phyloP scores from a whole-genome alignment of 2,113 vertebrate species.

The Engraulis encrasicolus region DNA sequence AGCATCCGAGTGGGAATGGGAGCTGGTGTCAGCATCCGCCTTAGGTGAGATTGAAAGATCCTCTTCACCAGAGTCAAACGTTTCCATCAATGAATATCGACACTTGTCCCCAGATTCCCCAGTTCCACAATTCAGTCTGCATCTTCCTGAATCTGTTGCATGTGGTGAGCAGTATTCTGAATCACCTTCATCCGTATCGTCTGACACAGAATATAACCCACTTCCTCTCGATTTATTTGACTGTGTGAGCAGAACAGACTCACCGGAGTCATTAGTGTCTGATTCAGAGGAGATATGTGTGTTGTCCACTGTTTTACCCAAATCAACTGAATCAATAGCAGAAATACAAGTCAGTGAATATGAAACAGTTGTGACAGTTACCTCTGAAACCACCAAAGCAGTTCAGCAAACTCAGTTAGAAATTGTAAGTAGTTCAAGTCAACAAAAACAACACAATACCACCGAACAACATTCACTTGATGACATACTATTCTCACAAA shows the following conservation, averaged over 20 bases:
- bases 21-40: conserved; percentile 10
- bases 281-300: neutral
- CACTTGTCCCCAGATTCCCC: conserved; percentile 45
- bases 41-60: conserved; percentile 43
- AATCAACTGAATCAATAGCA: neutral
- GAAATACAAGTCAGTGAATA: neutral
- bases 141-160: conserved; percentile 39
- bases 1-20: conserved; percentile 46
- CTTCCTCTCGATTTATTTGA: conserved; percentile 4
- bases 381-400: neutral
- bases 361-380: neutral
- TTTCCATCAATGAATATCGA: conserved; percentile 40
- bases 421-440: neutral
- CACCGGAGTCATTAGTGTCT: conserved; percentile 26
- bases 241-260: conserved; percentile 18
- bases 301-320: neutral
- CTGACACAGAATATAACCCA: conserved; percentile 14
- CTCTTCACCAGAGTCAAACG: conserved; percentile 54
- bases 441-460: neutral
- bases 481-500: neutral
- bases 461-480: neutral
- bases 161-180: conserved; percentile 20
- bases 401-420: neutral
- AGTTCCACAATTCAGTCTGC: conserved; percentile 23
- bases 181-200: neutral